A percentile compares a stretch with the other conserved stretches of the same genome.
Evolutionary conservation across 2,888 invertebrate species (phyloP).

Genomic region (Onchidella celtica): DNA sequence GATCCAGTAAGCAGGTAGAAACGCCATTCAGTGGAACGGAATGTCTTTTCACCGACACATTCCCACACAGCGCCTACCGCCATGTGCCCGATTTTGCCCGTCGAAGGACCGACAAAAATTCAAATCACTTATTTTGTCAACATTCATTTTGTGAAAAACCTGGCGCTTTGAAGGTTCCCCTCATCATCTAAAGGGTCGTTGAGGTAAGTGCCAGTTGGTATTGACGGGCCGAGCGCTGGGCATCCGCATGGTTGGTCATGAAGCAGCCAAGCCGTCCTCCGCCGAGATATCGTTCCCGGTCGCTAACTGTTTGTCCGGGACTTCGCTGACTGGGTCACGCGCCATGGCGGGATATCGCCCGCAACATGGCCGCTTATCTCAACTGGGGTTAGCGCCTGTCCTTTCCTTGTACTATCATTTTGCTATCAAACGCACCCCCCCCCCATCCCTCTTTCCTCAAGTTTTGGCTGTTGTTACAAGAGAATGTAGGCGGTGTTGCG

Average conservation of each 20-base stretch:
- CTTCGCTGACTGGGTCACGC: conserved; percentile 20
- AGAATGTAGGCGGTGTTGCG: neutral
- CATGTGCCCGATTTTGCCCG: too few relatives aligned
- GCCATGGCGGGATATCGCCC: conserved; percentile 40
- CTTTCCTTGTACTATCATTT: conserved; percentile 15
- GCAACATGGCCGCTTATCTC: conserved; percentile 5
- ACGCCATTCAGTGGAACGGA: too few relatives aligned
- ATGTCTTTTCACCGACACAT: too few relatives aligned
- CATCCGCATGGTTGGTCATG: neutral
- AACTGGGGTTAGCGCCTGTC: conserved; percentile 8
- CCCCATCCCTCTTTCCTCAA: neutral
- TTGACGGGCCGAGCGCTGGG: conserved; percentile 8
- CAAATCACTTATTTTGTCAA: neutral
- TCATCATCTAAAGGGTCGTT: conserved; percentile 1
- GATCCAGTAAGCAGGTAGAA: too few relatives aligned
- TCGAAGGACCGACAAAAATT: too few relatives aligned
- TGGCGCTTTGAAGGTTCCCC: neutral
- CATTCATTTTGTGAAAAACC: neutral
- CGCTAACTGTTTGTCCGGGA: conserved; percentile 28
- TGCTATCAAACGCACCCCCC: neutral
- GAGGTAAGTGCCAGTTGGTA: neutral
- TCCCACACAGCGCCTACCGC: too few relatives aligned
- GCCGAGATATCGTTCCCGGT: conserved; percentile 35
- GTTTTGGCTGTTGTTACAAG: conserved; percentile 6
- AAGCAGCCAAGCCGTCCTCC: neutral